Evolutionary conservation across 2,113 vertebrate genomes (phyloP), one percentile per base, ranked within the genome.

Genomic region (Pelecanoides urinatrix): DNA sequence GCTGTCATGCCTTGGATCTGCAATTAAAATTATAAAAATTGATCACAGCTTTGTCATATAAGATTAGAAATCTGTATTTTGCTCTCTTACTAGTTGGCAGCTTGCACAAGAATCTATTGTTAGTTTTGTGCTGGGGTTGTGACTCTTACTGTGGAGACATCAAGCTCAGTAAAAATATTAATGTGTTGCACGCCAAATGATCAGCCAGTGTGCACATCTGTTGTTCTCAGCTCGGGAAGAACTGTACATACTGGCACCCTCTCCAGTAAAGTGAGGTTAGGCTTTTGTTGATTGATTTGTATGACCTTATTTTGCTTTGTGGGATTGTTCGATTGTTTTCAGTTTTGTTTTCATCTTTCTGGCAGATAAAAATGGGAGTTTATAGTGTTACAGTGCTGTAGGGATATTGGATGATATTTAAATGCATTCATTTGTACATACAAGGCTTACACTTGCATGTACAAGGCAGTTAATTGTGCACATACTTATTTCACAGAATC

Each of bases 1-100:
- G 98, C 97, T 25, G 98, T 98, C 98, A 98, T 98, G 65, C 98
- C 98, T 94, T 98, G 98, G 68, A 98, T 98, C 98, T 98, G 97
- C 76, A 98, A 98, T 85, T 40, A 44, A 89, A 59, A 77, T 70
- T 47, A 90, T 10, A 10, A 70, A 77, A 67, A 88, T 13, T 49
- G 12, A 89, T 84, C 12, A 76, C 16, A 9, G 6, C 32, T 81
- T 38, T 18, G 4, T 87, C 73, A 45, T 10, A 16, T n/a, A 38
- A n/a, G 22, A 66, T 53, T 49, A 72, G 25, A 80, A 84, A 78
- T 56, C 45, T 59, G 6, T 23, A 36, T 83, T 89, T 88, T 68
- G 9, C 16, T 93, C 44, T 79, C 44, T 55, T 44, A 29, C 9
- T 72, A 62, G 21, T 15, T 83, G 22, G 26, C 10, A 75, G 18